Base-by-base conservation (phyloP, 2,113 vertebrate species). In the Paramisgurnus dabryanus region DNA sequence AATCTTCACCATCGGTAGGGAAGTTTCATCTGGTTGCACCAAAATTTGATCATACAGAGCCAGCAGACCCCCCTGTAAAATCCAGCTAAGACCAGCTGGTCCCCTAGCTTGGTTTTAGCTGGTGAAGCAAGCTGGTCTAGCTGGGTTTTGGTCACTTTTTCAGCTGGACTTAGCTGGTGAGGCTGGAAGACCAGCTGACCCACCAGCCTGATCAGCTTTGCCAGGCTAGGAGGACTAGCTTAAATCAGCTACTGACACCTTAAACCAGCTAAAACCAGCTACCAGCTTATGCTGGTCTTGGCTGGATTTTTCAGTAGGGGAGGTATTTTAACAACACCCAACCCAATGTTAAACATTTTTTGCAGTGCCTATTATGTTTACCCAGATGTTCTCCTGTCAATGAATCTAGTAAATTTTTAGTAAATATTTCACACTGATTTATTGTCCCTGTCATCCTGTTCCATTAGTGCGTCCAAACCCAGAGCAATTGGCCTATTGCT, bases 351-450 rank as follows among this genome's bases (percentile, higher is more conserved):
- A 5, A 43, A 60, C 39, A 8, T 45, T 73, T 73, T 40, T 43
- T 22, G 70, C n/a, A 73, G 60, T 22, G 45, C 60, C 27, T 34
- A 60, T 73, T 39, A 60, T 60, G 39, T 58, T 60, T 60, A 60
- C 53, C 70, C 70, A 73, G 55, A 73, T 73, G 53, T 73, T 73
- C 39, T 5, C 10, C 71, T 2, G 0, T 13, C 55, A 60, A 0
- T 5, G 39, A 13, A 45, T 72, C 53, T 72, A 43, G 12, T 12
- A 72, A 58, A 22, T 22, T 22, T 22, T 22, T 22, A 41, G 53
- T 72, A n/a, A 3, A 0, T 58, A 22, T 60, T 43, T 73, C 55
- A 73, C 60, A 34, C 18, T 74, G 55, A 76, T 55, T 84, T 60
- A 77, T 64, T 78, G 76, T 45, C 58, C 12, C 40, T 6, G 49